Evolutionary conservation across 2,113 vertebrate genomes (phyloP), one percentile per base, ranked within the genome.

Genomic region (Anarrhichthys ocellatus): DNA sequence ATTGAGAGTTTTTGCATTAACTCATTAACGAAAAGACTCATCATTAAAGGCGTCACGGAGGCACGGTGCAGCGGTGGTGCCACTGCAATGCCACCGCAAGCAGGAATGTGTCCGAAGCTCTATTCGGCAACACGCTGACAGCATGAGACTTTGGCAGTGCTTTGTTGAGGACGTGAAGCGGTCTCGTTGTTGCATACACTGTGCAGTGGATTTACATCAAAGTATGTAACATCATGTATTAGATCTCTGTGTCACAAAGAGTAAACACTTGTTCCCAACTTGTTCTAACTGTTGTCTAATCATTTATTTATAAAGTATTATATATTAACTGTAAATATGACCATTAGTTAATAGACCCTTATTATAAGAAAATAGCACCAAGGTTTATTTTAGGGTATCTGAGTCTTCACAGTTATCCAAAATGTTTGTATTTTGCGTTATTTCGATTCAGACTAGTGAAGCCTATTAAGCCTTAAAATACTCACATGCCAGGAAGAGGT

Each of bases 1-100:
- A 97, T 97, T 95, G 95, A 97, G 96, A 97, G 94, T 97, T 99
- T 98, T 97, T 96, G 90, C 92, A 99, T 99, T 98, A 98, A 99
- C 97, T 97, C 96, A 95, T 97, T 97, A 99, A 96, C 96, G 96
- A 97, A 97, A 97, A 96, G 96, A 95, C 93, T 95, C 96, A 96
- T 97, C 95, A 96, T 96, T 97, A 96, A 93, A 95, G 93, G 90
- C 94, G 94, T 91, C 91, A 80, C 82, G 15, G 78, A 71, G 85
- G 83, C 88, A 70, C 4, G 78, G 87, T 76, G 76, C 83, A 9
- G 62, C 62, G 8, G 76, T 2, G 68, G 87, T 91, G 90, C 91
- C 83, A 87, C 73, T 67, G 78, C 88, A 46, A 74, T 52, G 78
- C 84, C 75, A 73, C 80, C 64, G 80, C 73, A 10, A 58, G 80